These are phyloP conservation scores for Acrossocheilus wenchowensis DNA, from an alignment of 2,797 vertebrate genomes.

Conservation along the genomic window DNA sequence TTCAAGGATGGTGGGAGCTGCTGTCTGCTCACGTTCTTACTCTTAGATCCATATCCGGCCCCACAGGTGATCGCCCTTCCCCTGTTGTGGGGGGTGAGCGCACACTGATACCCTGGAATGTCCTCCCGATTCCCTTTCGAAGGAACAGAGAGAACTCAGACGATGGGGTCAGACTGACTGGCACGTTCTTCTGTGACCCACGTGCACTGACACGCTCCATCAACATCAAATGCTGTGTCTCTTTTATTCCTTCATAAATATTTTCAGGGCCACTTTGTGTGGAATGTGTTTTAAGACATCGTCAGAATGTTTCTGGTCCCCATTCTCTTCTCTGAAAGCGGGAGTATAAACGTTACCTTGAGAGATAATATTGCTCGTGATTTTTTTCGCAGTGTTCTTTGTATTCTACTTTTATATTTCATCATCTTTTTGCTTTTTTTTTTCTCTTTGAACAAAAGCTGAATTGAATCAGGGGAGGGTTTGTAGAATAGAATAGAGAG, in stretches of 20 bases:
- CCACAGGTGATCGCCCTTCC: constrained; percentile 38
- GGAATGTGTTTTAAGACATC: constrained; percentile 58
- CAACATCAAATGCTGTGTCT: constrained; percentile 46
- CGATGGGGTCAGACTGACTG: constrained; percentile 45
- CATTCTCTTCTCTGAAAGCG: constrained; percentile 38
- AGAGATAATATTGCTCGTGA: constrained; percentile 57
- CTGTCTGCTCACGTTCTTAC: constrained; percentile 28
- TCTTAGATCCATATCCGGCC: constrained; percentile 45
- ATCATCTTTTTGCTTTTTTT: constrained; percentile 45
- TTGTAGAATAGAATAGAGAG: constrained; percentile 49
- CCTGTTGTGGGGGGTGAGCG: constrained; percentile 21
- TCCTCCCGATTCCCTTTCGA: constrained; percentile 9
- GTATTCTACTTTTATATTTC: constrained; percentile 58
- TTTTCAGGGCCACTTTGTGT: constrained; percentile 53
- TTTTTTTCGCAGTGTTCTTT: constrained; percentile 44
- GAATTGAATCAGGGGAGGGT: constrained; percentile 44
- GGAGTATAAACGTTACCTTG: constrained; percentile 60
- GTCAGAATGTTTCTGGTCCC: constrained; percentile 48
- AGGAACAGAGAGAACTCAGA: constrained; percentile 32
- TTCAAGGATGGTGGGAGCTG: constrained; percentile 1
- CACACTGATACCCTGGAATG: constrained; percentile 31
- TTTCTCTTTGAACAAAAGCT: constrained; percentile 51
- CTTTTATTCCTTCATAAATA: constrained; percentile 58
- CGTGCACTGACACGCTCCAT: constrained; percentile 53
- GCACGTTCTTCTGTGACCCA: constrained; percentile 41